Evolutionary conservation across 1,140 invertebrate species (phyloP).

Genomic region (Drosophila leontia): DNA sequence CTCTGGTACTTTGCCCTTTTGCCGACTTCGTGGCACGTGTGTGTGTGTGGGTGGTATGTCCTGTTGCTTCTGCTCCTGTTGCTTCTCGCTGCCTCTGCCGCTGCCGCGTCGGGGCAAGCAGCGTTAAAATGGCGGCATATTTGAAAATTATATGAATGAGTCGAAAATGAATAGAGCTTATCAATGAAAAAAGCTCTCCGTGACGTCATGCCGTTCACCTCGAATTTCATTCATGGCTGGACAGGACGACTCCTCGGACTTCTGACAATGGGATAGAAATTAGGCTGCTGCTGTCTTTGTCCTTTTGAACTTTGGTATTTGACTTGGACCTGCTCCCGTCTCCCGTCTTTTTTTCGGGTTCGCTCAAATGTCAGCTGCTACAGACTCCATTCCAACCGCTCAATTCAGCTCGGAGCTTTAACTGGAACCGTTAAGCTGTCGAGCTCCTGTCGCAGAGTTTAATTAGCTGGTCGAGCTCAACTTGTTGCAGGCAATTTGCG

Average conservation of each 20-base stretch:
- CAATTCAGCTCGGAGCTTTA: constrained; percentile 24
- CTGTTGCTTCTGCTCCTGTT: constrained; percentile 24
- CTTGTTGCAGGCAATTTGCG: constrained; percentile 44
- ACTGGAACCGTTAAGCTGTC: constrained; percentile 4
- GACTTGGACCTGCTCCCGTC: background rate
- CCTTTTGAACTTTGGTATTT: constrained; percentile 67
- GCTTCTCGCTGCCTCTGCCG: constrained; percentile 5
- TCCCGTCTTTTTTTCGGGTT: background rate
- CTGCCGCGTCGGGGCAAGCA: constrained; percentile 28
- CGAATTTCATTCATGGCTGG: constrained; percentile 50
- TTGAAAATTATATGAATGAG: constrained; percentile 50
- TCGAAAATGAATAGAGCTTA: constrained; percentile 43
- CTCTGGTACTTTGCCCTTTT: constrained; percentile 71
- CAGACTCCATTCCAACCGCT: constrained; percentile 19
- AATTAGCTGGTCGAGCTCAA: constrained; percentile 35
- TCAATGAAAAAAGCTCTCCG: constrained; percentile 73
- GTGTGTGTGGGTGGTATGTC: constrained; percentile 66
- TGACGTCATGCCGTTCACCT: constrained; percentile 35
- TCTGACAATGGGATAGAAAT: background rate
- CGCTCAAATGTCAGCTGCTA: constrained; percentile 43
- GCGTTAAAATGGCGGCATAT: constrained; percentile 13
- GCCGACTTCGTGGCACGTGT: constrained; percentile 48
- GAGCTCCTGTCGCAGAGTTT: constrained; percentile 21
- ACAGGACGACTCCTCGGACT: constrained; percentile 2
- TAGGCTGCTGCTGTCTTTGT: background rate